Base-by-base conservation (phyloP, 2,888 invertebrate genomes). In the Teleiodes luculella region DNA sequence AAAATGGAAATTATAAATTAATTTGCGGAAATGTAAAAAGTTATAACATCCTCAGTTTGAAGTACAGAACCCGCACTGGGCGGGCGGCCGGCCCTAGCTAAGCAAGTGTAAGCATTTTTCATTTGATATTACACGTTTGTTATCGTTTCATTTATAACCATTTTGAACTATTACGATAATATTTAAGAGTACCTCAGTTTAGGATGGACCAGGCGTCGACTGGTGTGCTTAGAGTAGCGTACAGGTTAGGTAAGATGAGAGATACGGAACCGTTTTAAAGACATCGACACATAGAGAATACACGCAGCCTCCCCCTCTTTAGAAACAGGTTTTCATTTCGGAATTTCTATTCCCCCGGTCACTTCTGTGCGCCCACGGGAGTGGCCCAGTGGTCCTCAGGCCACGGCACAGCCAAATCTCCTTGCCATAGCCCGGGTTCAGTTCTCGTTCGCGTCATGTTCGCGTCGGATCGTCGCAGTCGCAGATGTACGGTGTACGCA, bases 171-270 rank as follows among this genome's bases (percentile, higher is more conserved):
- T 86, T 87, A 86, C 82, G 74, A 83, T 86, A 85, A 83, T 85
- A 43, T 7, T 43, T 43, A 86, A 80, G 83, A 78, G 77, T 84
- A 88, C 83, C 87, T 89, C 88, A 85, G 86, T 85, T 87, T 84
- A 88, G 84, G 88, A 86, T 85, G 84, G 87, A 87, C 87, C 87
- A 88, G 86, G 86, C 87, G 87, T 86, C 87, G 88, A 87, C 88
- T 88, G 87, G 86, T 86, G 80, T 83, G 80, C 79, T 78, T 77
- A 79, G 78, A 76, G 69, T 78, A 81, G 80, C 74, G 71, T 70
- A 68, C 75, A 83, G 83, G 82, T 86, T 83, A 86, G 79, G 80
- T 77, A 73, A 77, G 67, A 67, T 71, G 74, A 72, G 72, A 79
- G 78, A 82, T 78, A 86, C 76, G 75, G 72, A 77, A 76, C 75